Conservation (phyloP, 2,888 invertebrate species). For the Plagodis pulveraria region DNA sequence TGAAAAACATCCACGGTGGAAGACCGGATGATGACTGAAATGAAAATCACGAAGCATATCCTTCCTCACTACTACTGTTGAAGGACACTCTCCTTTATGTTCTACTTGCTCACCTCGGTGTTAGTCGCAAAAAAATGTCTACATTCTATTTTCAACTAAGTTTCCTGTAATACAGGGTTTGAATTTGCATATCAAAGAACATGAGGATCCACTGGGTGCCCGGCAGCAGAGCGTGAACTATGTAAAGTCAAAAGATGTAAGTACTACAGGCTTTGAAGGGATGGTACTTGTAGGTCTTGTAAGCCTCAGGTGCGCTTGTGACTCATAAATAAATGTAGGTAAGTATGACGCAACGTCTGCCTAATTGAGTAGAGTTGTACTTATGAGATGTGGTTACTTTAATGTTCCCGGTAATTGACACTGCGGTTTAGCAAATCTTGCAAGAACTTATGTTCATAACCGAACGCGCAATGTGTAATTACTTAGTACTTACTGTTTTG, state of each 20-base stretch:
- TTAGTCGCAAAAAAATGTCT: slow-evolving; percentile 22
- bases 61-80: slow-evolving; percentile 64
- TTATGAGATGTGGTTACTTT: slow-evolving; percentile 19
- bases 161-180: slow-evolving; percentile 42
- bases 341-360: slow-evolving; percentile 25
- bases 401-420: slow-evolving; percentile 17
- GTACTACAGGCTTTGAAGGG: slow-evolving; percentile 45
- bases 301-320: slow-evolving; percentile 29
- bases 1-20: slow-evolving; percentile 53
- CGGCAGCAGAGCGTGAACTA: slow-evolving; percentile 77
- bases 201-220: slow-evolving; percentile 63
- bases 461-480: too few relatives aligned
- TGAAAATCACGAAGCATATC: slow-evolving; percentile 68
- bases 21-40: slow-evolving; percentile 66
- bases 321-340: slow-evolving; percentile 25
- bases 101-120: slow-evolving; percentile 74
- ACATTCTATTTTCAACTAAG: slow-evolving; percentile 19
- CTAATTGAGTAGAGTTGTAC: slow-evolving; percentile 21
- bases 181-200: slow-evolving; percentile 41
- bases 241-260: slow-evolving; percentile 54
- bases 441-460: not conserved
- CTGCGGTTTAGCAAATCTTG: slow-evolving; percentile 9
- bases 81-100: slow-evolving; percentile 79
- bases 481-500: too few relatives aligned
- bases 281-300: slow-evolving; percentile 11